Percentiles rank a stretch among this genome's conserved stretches.
Evolutionary conservation across 1,140 invertebrate species (phyloP).

Genomic region (Formica selysi): DNA sequence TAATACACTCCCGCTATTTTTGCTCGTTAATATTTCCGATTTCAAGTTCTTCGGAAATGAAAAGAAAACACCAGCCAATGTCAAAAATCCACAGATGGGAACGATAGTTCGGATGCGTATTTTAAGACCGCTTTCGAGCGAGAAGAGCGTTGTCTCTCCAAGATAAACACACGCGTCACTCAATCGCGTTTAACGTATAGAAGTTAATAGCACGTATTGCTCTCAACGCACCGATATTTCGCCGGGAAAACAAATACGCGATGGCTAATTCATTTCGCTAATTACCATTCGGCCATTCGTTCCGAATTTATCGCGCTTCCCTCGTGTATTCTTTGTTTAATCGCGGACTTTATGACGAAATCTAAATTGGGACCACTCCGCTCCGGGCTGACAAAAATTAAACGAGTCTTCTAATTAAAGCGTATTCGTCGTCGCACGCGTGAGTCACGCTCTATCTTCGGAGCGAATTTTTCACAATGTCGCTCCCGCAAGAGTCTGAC

Average conservation of each 20-base stretch:
- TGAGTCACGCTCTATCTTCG: conserved; percentile 59
- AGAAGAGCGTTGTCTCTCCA: not conserved
- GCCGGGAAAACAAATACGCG: conserved; percentile 2
- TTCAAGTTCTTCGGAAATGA: conserved; percentile 1
- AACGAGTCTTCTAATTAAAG: conserved; percentile 61
- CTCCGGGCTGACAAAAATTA: conserved; percentile 51
- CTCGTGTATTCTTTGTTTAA: conserved; percentile 19
- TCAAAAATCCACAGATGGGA: conserved; percentile 8
- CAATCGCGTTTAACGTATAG: not conserved
- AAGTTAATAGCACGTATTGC: conserved; percentile 28
- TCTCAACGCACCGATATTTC: not conserved
- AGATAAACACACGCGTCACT: conserved; percentile 14
- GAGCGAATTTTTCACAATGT: conserved; percentile 61
- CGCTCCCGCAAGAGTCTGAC: conserved; percentile 28
- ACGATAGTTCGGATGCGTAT: not conserved
- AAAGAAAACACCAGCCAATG: not conserved
- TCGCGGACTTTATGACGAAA: conserved; percentile 19
- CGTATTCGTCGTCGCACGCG: conserved; percentile 20
- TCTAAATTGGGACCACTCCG: conserved; percentile 49
- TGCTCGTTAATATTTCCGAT: not conserved
- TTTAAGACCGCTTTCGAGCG: conserved; percentile 7
- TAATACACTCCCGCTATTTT: not conserved
- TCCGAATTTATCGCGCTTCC: conserved; percentile 25
- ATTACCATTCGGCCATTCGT: conserved; percentile 19
- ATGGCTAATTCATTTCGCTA: conserved; percentile 25